phyloP scores from a whole-genome alignment of 2,888 invertebrate genomes.

The Synergus itoensis region DNA sequence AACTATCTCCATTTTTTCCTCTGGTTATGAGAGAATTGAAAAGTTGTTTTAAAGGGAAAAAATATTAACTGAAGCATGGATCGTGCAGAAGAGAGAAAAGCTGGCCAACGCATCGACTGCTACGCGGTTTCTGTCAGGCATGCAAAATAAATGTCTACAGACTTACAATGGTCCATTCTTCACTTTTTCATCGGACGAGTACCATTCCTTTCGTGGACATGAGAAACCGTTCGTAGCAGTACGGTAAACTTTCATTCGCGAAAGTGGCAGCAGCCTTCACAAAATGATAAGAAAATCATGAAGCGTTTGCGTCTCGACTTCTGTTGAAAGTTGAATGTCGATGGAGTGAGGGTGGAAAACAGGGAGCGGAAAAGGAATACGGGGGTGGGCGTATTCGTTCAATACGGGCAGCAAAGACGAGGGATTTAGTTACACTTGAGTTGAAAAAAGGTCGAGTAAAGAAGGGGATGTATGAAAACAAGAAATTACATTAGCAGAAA shows the following conservation, averaged over 20 bases:
- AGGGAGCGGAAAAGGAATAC: slow-evolving; percentile 35
- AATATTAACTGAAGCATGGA: background rate
- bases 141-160: slow-evolving; percentile 35
- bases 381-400: slow-evolving; percentile 41
- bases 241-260: slow-evolving; percentile 36
- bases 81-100: slow-evolving; percentile 6
- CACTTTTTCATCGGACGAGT: slow-evolving; percentile 13
- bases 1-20: background rate
- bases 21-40: background rate
- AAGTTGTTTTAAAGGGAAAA: background rate
- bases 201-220: slow-evolving; percentile 24
- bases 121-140: background rate
- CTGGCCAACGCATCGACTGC: slow-evolving; percentile 13
- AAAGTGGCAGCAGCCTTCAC: slow-evolving; percentile 50
- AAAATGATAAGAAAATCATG: slow-evolving; percentile 57
- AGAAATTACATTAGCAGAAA: slow-evolving; percentile 41
- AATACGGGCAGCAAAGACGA: slow-evolving; percentile 43
- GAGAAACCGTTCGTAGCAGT: slow-evolving; percentile 19
- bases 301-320: slow-evolving; percentile 54
- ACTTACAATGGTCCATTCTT: slow-evolving; percentile 31
- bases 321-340: slow-evolving; percentile 56
- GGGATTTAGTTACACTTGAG: slow-evolving; percentile 41
- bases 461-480: slow-evolving; percentile 39
- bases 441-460: slow-evolving; percentile 35
- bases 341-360: slow-evolving; percentile 49